Percentiles rank a stretch among this genome's conserved stretches.
These are phyloP conservation scores for Kradibia gibbosae DNA, from an alignment of 1,140 invertebrate genomes.

Conservation along the genomic window DNA sequence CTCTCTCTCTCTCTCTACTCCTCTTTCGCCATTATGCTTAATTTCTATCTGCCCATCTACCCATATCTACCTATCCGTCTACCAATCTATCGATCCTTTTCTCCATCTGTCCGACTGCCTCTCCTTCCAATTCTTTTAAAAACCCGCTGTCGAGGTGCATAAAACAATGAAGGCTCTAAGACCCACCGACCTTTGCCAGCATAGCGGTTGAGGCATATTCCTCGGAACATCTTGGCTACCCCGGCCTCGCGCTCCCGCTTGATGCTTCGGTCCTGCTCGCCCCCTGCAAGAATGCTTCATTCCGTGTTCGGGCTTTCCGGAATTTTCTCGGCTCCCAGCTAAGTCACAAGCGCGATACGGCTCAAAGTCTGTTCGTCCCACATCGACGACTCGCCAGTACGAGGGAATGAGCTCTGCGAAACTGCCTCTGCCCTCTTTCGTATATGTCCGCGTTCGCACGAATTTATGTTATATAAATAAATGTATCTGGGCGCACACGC, in stretches of 20 bases:
- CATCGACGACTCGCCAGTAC: neutral
- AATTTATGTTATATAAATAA: too few relatives aligned
- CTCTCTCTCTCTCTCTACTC: too few relatives aligned
- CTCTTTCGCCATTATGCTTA: neutral
- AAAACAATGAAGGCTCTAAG: conserved; percentile 40
- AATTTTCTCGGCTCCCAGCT: conserved; percentile 54
- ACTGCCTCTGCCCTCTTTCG: too few relatives aligned
- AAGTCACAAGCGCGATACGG: conserved; percentile 17
- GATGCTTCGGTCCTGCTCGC: neutral
- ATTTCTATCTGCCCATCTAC: neutral
- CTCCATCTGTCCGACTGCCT: neutral
- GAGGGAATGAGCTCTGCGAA: too few relatives aligned
- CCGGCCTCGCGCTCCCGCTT: neutral
- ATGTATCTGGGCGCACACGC: too few relatives aligned
- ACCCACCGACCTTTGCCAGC: conserved; percentile 8
- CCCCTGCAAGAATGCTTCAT: conserved; percentile 6
- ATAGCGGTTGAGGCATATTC: neutral
- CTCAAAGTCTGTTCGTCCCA: neutral
- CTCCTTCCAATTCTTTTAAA: neutral
- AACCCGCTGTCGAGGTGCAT: neutral
- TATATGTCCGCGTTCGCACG: too few relatives aligned
- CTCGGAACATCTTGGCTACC: neutral
- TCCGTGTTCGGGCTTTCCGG: conserved; percentile 51
- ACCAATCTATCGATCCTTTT: too few relatives aligned
- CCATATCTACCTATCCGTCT: neutral